A percentile compares a stretch with the other conserved stretches of the same genome.
Evolutionary conservation across 1,140 invertebrate species (phyloP).

Genomic region (Yoshiicerus persimilis): DNA sequence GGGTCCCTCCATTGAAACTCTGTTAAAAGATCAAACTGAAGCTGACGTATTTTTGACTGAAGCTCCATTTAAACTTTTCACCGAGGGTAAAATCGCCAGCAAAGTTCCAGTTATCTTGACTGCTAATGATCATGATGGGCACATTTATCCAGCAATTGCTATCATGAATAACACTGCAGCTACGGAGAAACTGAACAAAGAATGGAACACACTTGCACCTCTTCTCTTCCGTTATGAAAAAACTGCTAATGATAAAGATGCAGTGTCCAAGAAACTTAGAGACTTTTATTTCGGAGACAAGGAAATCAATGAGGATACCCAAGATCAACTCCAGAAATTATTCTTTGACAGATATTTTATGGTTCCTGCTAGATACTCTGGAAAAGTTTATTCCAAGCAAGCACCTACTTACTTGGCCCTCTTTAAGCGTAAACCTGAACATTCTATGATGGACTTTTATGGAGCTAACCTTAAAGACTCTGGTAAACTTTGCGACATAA

Average conservation of each 20-base stretch:
- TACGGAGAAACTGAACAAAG: conserved; percentile 24
- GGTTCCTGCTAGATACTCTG: not conserved
- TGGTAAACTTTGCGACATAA: not conserved
- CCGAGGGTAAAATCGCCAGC: conserved; percentile 17
- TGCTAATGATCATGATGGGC: not conserved
- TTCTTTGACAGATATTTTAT: conserved; percentile 26
- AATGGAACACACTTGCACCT: conserved; percentile 29
- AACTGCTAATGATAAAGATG: not conserved
- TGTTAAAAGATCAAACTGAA: conserved; percentile 24
- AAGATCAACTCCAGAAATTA: not conserved
- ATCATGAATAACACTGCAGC: not conserved
- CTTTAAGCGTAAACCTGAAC: not conserved
- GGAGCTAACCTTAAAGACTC: not conserved
- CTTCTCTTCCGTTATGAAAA: not conserved
- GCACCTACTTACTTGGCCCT: conserved; percentile 23
- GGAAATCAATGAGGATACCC: not conserved
- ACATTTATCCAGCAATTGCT: not conserved
- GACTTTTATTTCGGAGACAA: conserved; percentile 28
- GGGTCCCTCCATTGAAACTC: conserved; percentile 21
- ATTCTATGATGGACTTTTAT: not conserved
- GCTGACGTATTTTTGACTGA: conserved; percentile 26
- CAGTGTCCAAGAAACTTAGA: not conserved
- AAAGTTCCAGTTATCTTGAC: conserved; percentile 35
- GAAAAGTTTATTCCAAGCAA: not conserved
- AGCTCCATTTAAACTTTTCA: conserved; percentile 25